These are phyloP conservation scores for Tetraneura akinire DNA, from an alignment of 1,140 invertebrate species.

Conservation along the genomic window DNA sequence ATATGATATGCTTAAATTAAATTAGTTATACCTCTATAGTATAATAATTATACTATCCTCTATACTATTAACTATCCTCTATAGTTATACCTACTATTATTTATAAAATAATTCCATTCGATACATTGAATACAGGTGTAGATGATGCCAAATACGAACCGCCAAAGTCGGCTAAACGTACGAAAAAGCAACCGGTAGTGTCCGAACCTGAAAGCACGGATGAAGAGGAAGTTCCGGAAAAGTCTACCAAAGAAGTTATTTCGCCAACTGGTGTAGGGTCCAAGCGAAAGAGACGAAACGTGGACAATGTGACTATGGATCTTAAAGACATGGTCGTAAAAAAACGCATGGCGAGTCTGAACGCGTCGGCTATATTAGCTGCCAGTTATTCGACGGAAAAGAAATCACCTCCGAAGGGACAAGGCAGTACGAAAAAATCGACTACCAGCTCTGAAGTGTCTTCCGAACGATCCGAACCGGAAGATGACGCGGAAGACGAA, in stretches of 20 bases:
- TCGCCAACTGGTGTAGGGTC: constrained; percentile 48
- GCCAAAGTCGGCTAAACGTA: constrained; percentile 55
- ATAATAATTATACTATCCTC: too few species aligned
- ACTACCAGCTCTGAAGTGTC: constrained; percentile 44
- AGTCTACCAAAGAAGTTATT: not conserved
- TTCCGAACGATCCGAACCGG: constrained; percentile 49
- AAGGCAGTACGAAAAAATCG: constrained; percentile 42
- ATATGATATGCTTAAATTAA: too few species aligned
- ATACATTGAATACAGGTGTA: constrained; percentile 53
- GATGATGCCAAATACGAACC: constrained; percentile 60
- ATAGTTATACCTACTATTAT: too few species aligned
- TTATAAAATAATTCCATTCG: not conserved
- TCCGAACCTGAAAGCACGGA: constrained; percentile 17
- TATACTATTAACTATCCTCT: too few species aligned
- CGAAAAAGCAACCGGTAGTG: constrained; percentile 32
- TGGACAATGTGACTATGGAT: constrained; percentile 76
- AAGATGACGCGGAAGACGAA: constrained; percentile 59
- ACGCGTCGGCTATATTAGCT: constrained; percentile 87
- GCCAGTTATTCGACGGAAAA: constrained; percentile 83
- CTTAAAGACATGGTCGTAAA: constrained; percentile 84
- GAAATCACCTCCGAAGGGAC: constrained; percentile 57
- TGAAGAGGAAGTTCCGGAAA: not conserved
- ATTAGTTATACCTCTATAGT: too few species aligned
- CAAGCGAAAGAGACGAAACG: constrained; percentile 59
- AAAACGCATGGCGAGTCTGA: constrained; percentile 89